These are phyloP conservation scores for Protobothrops mucrosquamatus DNA, from an alignment of 2,113 vertebrate species.

Conservation along the genomic window DNA sequence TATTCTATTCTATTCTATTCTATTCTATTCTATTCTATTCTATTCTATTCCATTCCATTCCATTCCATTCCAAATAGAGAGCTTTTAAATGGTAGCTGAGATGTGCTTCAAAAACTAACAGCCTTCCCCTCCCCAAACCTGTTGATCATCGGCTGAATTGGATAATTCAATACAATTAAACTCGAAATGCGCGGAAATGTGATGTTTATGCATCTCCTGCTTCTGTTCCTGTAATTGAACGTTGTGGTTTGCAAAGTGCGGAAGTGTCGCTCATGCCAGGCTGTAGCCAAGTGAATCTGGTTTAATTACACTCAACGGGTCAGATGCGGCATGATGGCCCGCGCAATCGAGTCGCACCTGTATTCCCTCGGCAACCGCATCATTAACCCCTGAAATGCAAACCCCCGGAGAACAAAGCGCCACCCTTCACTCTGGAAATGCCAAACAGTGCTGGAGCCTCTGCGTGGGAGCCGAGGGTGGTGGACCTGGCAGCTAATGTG, in stretches of 20 bases:
- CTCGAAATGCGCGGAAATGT: conserved; percentile 11
- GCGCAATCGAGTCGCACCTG: conserved; percentile 37
- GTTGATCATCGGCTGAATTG: conserved; percentile 32
- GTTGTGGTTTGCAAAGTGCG: conserved; percentile 42
- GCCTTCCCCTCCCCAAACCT: not conserved
- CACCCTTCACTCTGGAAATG: not conserved
- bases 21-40: too few species aligned
- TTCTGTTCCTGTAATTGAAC: conserved; percentile 45
- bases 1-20: too few species aligned
- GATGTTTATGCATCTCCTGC: conserved; percentile 44
- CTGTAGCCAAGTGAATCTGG: conserved; percentile 37
- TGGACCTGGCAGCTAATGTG: not conserved
- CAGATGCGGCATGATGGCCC: conserved; percentile 37
- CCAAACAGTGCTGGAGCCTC: not conserved
- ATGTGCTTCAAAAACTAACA: conserved; percentile 20
- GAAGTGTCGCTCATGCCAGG: conserved; percentile 33
- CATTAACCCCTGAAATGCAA: conserved; percentile 35
- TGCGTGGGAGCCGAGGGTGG: not conserved
- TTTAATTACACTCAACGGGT: conserved; percentile 49
- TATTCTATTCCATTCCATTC: too few species aligned
- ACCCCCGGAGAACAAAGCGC: accelerated
- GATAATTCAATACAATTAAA: conserved; percentile 31
- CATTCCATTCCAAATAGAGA: conserved; percentile 35
- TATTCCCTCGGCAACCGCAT: conserved; percentile 45
- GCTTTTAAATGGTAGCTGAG: conserved; percentile 47